Evolutionary conservation across 2,797 vertebrate genomes (phyloP).

Genomic region (Chelidonichthys spinosus): DNA sequence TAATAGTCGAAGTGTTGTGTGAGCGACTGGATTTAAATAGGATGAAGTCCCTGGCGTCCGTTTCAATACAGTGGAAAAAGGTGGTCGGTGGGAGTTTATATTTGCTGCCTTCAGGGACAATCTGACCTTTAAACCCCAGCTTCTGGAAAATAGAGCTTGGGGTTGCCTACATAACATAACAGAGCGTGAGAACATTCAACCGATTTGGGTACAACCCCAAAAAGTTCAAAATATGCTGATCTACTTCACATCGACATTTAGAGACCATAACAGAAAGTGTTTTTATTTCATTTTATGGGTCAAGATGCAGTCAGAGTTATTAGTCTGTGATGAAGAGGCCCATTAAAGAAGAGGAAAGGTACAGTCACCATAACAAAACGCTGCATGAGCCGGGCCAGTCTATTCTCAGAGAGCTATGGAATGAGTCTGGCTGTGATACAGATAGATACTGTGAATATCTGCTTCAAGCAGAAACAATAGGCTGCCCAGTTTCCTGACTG

Average conservation of each 20-base stretch:
- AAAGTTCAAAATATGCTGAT: neutral
- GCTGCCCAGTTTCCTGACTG: constrained; percentile 29
- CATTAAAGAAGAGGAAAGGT: neutral
- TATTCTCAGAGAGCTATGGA: constrained; percentile 69
- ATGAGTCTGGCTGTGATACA: constrained; percentile 44
- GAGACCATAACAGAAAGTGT: constrained; percentile 14
- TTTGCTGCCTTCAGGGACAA: constrained; percentile 48
- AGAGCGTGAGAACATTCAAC: neutral
- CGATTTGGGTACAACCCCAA: neutral
- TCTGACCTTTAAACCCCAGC: constrained; percentile 54
- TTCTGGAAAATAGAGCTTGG: constrained; percentile 54
- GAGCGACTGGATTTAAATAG: constrained; percentile 55
- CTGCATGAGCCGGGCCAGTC: constrained; percentile 25
- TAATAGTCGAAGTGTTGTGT: constrained; percentile 37
- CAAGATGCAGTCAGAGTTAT: neutral
- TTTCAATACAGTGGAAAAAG: constrained; percentile 64
- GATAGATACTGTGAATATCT: constrained; percentile 45
- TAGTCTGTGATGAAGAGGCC: neutral
- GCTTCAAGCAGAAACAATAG: constrained; percentile 47
- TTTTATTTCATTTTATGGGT: neutral
- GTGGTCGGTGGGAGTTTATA: constrained; percentile 49
- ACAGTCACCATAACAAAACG: constrained; percentile 46
- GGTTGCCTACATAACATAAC: neutral
- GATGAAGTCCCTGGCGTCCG: constrained; percentile 42
- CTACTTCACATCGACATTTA: neutral